Evolutionary conservation across 2,797 vertebrate genomes (phyloP).

Genomic region (Telmatherina bonti): DNA sequence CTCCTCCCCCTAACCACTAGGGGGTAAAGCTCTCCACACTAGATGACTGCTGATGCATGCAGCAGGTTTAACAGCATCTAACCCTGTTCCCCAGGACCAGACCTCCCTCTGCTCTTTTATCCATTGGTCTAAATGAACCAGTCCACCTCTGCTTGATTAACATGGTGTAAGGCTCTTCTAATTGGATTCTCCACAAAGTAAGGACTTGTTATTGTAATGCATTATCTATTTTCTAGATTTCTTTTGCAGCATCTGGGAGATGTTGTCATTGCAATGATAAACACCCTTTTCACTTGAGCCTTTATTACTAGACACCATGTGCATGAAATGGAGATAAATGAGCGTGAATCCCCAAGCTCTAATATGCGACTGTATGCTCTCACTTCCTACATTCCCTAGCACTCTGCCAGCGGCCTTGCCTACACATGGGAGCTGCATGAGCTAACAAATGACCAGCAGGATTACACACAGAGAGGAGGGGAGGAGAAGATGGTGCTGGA

Average conservation of each 20-base stretch:
- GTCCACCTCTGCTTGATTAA: conserved; percentile 77
- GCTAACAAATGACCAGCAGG: conserved; percentile 80
- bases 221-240: conserved; percentile 79
- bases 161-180: conserved; percentile 78
- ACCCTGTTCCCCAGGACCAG: conserved; percentile 68
- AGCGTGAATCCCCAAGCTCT: conserved; percentile 72
- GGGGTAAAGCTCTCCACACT: conserved; percentile 78
- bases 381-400: conserved; percentile 71
- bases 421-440: conserved; percentile 69
- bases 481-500: conserved; percentile 33
- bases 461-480: conserved; percentile 70
- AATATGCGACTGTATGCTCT: conserved; percentile 79
- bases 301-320: conserved; percentile 79
- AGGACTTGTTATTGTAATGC: conserved; percentile 77
- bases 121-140: conserved; percentile 72
- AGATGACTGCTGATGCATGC: conserved; percentile 68
- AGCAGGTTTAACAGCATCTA: conserved; percentile 73
- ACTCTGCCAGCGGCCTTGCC: conserved; percentile 64
- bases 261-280: conserved; percentile 85
- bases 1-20: conserved; percentile 75
- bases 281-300: conserved; percentile 82
- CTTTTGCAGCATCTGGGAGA: conserved; percentile 78
- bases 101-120: conserved; percentile 76
- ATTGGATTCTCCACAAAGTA: conserved; percentile 78
- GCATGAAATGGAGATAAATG: conserved; percentile 86